Percentiles rank a stretch among this genome's conserved stretches.
Conservation (phyloP, 2,888 invertebrate genomes). For the Ernsta delagoae region DNA sequence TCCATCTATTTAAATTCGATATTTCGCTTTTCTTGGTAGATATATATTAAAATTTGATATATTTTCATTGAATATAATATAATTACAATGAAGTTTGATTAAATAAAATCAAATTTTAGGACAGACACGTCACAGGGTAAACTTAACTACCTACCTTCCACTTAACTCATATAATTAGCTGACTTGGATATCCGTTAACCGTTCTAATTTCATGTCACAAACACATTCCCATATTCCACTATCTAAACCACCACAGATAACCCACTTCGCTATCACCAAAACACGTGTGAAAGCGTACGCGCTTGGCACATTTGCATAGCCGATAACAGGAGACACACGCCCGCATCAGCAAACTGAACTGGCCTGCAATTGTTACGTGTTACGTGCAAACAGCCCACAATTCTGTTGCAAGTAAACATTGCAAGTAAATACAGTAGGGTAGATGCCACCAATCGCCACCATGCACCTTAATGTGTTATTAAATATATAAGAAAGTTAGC, state of each 20-base stretch:
- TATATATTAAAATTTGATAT: too few relatives aligned
- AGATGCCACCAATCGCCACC: too few relatives aligned
- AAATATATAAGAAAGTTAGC: too few relatives aligned
- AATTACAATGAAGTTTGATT: too few relatives aligned
- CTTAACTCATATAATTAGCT: too few relatives aligned
- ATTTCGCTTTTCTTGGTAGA: too few relatives aligned
- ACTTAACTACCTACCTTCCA: too few relatives aligned
- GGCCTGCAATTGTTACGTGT: not conserved
- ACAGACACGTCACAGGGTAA: too few relatives aligned
- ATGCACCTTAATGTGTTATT: too few relatives aligned
- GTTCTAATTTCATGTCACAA: not conserved
- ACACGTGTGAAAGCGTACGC: slow-evolving; percentile 65
- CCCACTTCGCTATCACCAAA: slow-evolving; percentile 70
- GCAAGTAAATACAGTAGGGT: not conserved
- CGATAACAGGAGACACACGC: slow-evolving; percentile 42
- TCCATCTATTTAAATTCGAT: too few relatives aligned
- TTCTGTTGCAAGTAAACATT: slow-evolving; percentile 1
- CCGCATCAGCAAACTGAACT: slow-evolving; percentile 18
- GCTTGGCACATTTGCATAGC: slow-evolving; percentile 67
- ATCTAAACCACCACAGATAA: slow-evolving; percentile 57
- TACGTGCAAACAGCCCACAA: not conserved
- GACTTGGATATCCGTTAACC: not conserved
- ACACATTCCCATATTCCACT: slow-evolving; percentile 34
- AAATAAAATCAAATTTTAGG: too few relatives aligned
- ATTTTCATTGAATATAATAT: too few relatives aligned